Evolutionary conservation across 1,140 invertebrate species (phyloP).

Genomic region (Cyrtorhinus lividipennis): DNA sequence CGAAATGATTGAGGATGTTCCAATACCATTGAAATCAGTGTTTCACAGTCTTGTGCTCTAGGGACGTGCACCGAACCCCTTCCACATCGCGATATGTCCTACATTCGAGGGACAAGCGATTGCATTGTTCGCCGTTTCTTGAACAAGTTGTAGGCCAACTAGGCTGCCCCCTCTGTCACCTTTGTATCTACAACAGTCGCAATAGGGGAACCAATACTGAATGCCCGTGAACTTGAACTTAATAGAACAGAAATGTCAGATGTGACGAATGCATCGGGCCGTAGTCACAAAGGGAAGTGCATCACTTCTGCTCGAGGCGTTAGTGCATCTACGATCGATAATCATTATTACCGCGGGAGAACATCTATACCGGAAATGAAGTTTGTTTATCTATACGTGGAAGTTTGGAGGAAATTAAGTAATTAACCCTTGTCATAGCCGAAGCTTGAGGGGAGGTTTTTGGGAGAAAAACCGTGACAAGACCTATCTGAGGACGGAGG

Average conservation of each 20-base stretch:
- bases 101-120: not conserved
- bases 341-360: not conserved
- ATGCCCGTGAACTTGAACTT: conserved; percentile 6
- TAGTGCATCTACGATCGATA: not conserved
- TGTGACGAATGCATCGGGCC: conserved; percentile 5
- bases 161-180: not conserved
- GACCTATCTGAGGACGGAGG: not conserved
- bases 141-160: not conserved
- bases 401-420: conserved; percentile 4
- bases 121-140: not conserved
- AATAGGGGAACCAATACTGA: not conserved
- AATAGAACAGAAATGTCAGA: not conserved
- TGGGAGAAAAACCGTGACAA: conserved; percentile 1
- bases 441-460: not conserved
- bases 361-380: conserved; percentile 1
- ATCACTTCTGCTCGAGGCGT: too few relatives aligned
- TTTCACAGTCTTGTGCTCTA: not conserved
- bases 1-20: too few relatives aligned
- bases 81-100: not conserved
- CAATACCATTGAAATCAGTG: too few relatives aligned
- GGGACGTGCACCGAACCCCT: not conserved
- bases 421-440: not conserved
- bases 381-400: not conserved
- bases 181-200: not conserved
- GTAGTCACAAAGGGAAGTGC: not conserved